Evolutionary conservation across 2,797 vertebrate species (phyloP).

Genomic region (Muraenolepis orangiensis): DNA sequence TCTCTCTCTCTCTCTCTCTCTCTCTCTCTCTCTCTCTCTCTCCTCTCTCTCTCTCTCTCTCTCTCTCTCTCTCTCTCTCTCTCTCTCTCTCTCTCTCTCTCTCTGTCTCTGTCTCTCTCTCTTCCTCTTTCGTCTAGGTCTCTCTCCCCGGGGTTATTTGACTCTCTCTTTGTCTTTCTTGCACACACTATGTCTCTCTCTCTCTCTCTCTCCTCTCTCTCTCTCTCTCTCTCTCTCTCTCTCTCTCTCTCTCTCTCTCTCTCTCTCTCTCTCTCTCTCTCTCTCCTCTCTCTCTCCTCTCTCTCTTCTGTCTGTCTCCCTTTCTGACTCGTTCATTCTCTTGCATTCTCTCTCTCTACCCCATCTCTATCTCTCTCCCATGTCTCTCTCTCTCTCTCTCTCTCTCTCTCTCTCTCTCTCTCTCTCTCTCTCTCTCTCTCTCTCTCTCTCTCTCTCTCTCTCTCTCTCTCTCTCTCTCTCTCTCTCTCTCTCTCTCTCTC

Average conservation of each 20-base stretch:
- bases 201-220: conserved; percentile 41
- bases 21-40: conserved; percentile 11
- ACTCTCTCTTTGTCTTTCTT: neutral
- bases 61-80: conserved; percentile 43
- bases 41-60: neutral
- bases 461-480: conserved; percentile 45
- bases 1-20: neutral
- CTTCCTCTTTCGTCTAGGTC: too few relatives aligned
- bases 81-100: conserved; percentile 12
- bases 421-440: neutral
- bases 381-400: conserved; percentile 9
- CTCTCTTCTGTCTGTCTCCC: conserved; percentile 11
- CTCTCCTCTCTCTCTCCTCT: conserved; percentile 39
- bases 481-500: conserved; percentile 45
- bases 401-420: neutral
- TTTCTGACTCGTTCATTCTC: conserved; percentile 8
- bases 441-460: neutral
- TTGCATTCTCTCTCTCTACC: neutral
- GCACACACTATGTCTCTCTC: too few relatives aligned
- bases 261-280: neutral
- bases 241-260: conserved; percentile 43
- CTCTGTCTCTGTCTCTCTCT: neutral
- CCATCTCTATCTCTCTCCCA: conserved; percentile 45
- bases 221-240: conserved; percentile 40
- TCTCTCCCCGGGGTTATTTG: neutral